Evolutionary conservation across 2,888 invertebrate species (phyloP).

Genomic region (Ashinkailepas kermadecensis): DNA sequence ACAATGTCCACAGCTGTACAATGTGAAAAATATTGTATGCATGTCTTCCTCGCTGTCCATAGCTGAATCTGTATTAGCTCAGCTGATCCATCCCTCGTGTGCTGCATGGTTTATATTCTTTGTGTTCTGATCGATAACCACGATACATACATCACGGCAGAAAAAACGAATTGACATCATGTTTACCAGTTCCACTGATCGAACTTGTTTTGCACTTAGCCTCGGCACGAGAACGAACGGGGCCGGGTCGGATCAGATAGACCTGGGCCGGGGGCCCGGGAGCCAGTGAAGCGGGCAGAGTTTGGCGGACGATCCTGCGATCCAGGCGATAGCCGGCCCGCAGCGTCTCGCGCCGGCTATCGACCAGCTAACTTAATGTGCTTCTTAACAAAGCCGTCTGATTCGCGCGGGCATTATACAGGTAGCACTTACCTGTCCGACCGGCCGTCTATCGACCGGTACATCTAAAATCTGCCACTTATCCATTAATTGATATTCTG

Average conservation of each 20-base stretch:
- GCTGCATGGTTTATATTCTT: no score
- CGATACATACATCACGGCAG: no score
- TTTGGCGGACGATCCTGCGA: neutral
- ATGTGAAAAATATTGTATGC: no score
- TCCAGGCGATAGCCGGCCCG: neutral
- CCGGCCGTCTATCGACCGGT: neutral
- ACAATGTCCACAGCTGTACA: no score
- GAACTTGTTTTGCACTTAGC: neutral
- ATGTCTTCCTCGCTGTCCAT: no score
- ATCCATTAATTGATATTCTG: conserved; percentile 20
- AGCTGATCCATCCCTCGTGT: no score
- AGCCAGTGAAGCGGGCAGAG: neutral
- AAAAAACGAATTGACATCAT: no score
- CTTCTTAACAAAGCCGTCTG: conserved; percentile 4
- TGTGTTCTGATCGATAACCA: no score
- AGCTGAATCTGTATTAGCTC: no score
- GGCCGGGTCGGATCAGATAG: neutral
- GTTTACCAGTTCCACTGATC: no score
- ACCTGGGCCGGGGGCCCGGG: neutral
- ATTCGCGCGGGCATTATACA: conserved; percentile 16
- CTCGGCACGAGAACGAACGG: neutral
- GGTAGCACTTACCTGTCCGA: conserved; percentile 19
- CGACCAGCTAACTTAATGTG: neutral
- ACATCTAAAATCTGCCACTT: conserved; percentile 17
- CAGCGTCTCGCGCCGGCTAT: neutral